Percentiles rank a stretch among this genome's conserved stretches.
These are phyloP conservation scores for Eospalax fontanierii DNA, from an alignment of 2,797 vertebrate species.

Conservation along the genomic window DNA sequence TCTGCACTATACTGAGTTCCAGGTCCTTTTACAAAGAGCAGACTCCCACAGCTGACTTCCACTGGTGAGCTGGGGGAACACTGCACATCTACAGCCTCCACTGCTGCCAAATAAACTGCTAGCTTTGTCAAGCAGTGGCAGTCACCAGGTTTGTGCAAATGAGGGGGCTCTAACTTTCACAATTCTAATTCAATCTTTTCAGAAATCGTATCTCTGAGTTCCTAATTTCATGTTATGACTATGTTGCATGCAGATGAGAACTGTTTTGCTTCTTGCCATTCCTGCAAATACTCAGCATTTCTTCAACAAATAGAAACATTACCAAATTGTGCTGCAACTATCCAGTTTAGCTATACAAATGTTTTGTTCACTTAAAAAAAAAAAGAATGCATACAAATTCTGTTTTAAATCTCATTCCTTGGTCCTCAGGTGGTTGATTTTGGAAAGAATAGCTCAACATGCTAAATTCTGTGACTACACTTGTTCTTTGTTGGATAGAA, in stretches of 20 bases:
- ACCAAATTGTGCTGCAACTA: conserved; percentile 70
- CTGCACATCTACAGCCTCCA: background rate
- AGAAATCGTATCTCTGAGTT: conserved; percentile 84
- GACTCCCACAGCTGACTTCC: background rate
- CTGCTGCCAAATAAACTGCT: conserved; percentile 10
- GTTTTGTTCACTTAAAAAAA: conserved; percentile 77
- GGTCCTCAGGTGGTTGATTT: conserved; percentile 83
- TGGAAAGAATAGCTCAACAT: conserved; percentile 81
- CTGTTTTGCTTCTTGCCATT: conserved; percentile 80
- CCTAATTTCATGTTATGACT: conserved; percentile 83
- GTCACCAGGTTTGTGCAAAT: conserved; percentile 77
- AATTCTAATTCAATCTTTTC: conserved; percentile 82
- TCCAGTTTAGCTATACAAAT: conserved; percentile 68
- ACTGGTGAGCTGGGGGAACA: background rate
- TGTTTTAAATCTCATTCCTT: conserved; percentile 73
- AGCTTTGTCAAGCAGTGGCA: conserved; percentile 54
- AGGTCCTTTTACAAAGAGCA: background rate
- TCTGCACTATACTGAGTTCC: background rate
- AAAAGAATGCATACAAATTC: conserved; percentile 73
- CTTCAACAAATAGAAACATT: conserved; percentile 84
- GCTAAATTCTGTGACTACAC: conserved; percentile 71
- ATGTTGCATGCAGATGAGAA: conserved; percentile 79
- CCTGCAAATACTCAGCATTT: conserved; percentile 71
- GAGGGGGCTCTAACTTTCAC: conserved; percentile 75
- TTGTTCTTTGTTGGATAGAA: conserved; percentile 78